Conservation (phyloP, 2,888 invertebrate genomes). For the Himalopsyche kuldschensis region DNA sequence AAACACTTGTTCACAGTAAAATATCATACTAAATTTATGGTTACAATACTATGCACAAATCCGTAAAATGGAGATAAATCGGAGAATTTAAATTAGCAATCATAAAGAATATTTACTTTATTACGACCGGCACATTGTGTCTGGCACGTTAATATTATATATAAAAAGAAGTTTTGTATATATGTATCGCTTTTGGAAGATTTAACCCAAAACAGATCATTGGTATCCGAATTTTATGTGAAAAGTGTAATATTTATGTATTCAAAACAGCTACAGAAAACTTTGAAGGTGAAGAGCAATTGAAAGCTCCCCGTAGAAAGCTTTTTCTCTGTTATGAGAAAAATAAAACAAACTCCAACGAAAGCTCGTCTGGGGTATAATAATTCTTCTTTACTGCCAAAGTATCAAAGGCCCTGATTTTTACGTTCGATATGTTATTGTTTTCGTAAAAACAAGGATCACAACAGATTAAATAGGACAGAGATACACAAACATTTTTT, state of each 20-base stretch:
- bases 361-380: background rate
- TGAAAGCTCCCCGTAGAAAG: background rate
- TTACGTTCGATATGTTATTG: background rate
- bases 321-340: background rate
- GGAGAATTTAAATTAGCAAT: too few species aligned
- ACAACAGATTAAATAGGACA: background rate
- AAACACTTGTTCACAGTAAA: too few species aligned
- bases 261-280: background rate
- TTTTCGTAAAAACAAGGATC: background rate
- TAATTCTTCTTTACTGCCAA: background rate
- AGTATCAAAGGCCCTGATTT: background rate
- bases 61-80: too few species aligned
- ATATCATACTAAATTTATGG: too few species aligned
- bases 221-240: background rate
- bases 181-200: too few species aligned
- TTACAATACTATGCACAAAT: too few species aligned
- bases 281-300: background rate
- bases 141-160: too few species aligned
- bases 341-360: background rate
- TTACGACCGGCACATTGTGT: too few species aligned
- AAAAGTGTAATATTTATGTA: background rate
- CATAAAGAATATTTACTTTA: too few species aligned
- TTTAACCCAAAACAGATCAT: too few species aligned
- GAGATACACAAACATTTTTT: background rate
- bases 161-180: too few species aligned